Evolutionary conservation across 1,140 invertebrate species (phyloP), one percentile per base, ranked within the genome.

Genomic region (Grapholita molesta): DNA sequence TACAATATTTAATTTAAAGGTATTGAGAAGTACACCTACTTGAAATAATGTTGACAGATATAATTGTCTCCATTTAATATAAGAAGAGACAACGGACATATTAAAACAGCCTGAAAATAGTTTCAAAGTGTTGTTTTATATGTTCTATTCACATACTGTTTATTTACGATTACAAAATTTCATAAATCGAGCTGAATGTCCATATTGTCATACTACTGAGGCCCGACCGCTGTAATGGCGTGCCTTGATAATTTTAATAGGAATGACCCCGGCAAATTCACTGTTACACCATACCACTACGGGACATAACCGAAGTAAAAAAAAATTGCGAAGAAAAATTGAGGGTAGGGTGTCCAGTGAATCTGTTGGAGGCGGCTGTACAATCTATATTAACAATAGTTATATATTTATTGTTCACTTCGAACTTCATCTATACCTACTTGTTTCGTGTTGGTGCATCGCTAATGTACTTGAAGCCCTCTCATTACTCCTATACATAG

Each of bases 381-480:
- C 25, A 69, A 72, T 70, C 71, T 74, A 77, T 74, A 70, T 65
- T 74, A 70, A 68, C 52, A 65, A 57, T 68, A 68, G 64, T 76
- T 80, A 84, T 81, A 84, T 81, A 80, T 79, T 82, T 82, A 80
- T 78, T 82, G 72, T 76, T 83, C 82, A 79, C 77, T 86, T 85
- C 81, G 78, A 89, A 84, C 84, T 81, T 80, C 83, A 82, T 84
- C 88, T 82, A 82, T 74, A 24, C 52, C 78, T 89, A 89, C 82
- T 81, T 83, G 72, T 80, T 85, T 86, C 76, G 88, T 91, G 88
- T 84, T 86, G 80, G 88, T 91, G 89, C 89, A 85, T 57, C 78
- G 78, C 85, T 88, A 88, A 74, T 79, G 76, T 82, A 82, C 71
- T 83, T 82, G 79, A 85, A 88, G 85, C 83, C 78, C 76, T 72